phyloP scores from a whole-genome alignment of 2,888 invertebrate genomes.

The Mesorhabditis sp. region DNA sequence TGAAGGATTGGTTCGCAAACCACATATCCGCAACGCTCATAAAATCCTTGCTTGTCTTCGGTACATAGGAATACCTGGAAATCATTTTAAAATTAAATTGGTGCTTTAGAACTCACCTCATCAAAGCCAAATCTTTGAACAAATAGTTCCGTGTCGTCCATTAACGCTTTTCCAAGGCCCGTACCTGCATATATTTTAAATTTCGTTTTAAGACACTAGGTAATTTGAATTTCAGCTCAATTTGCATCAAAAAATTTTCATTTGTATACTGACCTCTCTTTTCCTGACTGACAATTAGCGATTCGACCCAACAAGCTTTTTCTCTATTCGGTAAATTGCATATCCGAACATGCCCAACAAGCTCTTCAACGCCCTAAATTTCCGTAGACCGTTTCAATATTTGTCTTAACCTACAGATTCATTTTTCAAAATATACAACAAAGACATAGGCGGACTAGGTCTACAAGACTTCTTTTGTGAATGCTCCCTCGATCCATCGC shows the following conservation, averaged over 20 bases:
- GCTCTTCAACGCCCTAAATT: constrained; percentile 13
- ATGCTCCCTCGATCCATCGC: constrained; percentile 32
- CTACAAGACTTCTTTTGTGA: constrained; percentile 33
- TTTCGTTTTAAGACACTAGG: constrained; percentile 44
- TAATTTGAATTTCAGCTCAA: constrained; percentile 10
- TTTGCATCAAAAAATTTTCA: not conserved
- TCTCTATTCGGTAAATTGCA: constrained; percentile 37
- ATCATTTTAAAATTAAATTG: constrained; percentile 8
- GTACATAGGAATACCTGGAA: constrained; percentile 58
- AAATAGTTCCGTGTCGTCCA: constrained; percentile 57
- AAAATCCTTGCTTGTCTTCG: constrained; percentile 60
- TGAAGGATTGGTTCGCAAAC: constrained; percentile 34
- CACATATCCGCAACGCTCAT: constrained; percentile 58
- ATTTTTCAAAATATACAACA: constrained; percentile 27
- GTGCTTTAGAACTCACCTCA: constrained; percentile 23
- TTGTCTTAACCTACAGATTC: too few relatives aligned
- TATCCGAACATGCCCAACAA: constrained; percentile 42
- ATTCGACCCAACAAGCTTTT: not conserved
- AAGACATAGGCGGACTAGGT: constrained; percentile 40
- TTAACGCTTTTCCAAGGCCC: constrained; percentile 59
- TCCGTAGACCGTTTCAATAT: too few relatives aligned
- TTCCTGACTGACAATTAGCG: not conserved
- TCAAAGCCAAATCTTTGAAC: constrained; percentile 26
- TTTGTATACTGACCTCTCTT: not conserved
- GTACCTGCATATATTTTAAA: constrained; percentile 25